Evolutionary conservation across 2,113 vertebrate species (phyloP), one percentile per base, ranked within the genome.

Genomic region (Dipodomys merriami): DNA sequence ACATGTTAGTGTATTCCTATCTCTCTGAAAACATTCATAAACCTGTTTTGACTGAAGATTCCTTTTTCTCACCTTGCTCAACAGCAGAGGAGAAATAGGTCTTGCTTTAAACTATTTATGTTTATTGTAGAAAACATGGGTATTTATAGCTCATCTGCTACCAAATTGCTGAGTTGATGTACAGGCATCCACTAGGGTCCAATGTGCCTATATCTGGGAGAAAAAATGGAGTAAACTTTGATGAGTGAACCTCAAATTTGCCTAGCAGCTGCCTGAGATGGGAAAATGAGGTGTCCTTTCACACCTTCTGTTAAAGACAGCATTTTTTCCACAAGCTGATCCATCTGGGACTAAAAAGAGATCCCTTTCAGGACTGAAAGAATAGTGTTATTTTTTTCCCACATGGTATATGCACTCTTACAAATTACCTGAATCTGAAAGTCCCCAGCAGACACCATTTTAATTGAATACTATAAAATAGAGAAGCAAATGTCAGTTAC

Each of bases 301-400:
- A 85, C 72, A 19, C 94, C 87, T 93, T 95, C 92, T 96, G 79
- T 94, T 92, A 81, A 79, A 25, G 86, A 90, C 86, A 78, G 53
- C 92, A 87, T 88, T 95, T 96, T 96, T 94, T 95, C 30, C 81
- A 65, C 91, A 72, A 60, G 90, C 93, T 90, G 73, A 73, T 95
- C 93, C 60, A 84, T 76, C 53, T 73, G 74, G 83, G 93, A 19
- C 94, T 95, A 95, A 95, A 95, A 96, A 67, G 53, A 88, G 96
- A 95, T 93, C 57, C 39, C 76, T 91, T 81, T 30, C 76, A 85
- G 88, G 96, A 94, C 22, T 33, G 57, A 86, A 81, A 60, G 72
- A 90, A 90, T 91, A 69, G 73, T 93, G 90, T 91, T 95, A 69
- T 82, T 95, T 69, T 39, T 81, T 96, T 95, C 95, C 95, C 94